Percentiles rank a stretch among this genome's conserved stretches.
phyloP scores from a whole-genome alignment of 2,113 vertebrate genomes.

The Panthera tigris region DNA sequence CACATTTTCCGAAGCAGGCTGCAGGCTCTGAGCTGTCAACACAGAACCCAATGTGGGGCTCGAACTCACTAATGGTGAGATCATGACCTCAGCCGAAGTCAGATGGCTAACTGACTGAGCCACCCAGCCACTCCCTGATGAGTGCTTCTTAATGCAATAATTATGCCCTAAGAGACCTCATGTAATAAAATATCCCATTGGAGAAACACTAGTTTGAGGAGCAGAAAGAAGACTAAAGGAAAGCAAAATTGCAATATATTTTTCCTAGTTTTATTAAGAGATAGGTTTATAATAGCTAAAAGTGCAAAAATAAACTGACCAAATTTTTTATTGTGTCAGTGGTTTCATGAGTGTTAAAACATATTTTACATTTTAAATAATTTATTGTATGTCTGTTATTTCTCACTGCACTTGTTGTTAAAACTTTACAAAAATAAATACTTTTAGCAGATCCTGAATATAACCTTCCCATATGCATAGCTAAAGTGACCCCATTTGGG shows the following conservation, averaged over 20 bases:
- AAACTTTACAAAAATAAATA: not conserved
- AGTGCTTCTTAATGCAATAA: not conserved
- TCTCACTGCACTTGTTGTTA: not conserved
- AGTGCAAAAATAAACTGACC: not conserved
- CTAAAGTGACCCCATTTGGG: not conserved
- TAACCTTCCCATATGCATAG: not conserved
- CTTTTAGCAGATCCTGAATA: not conserved
- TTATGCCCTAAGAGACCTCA: not conserved
- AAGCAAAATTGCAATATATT: not conserved
- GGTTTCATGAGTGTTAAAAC: not conserved
- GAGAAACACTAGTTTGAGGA: not conserved
- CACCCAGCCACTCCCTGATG: not conserved
- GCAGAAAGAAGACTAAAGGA: not conserved
- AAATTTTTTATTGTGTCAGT: not conserved
- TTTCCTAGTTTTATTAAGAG: not conserved
- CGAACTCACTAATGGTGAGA: no score
- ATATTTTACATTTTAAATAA: not conserved
- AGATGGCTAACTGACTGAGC: no score
- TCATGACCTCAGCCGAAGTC: no score
- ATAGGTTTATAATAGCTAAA: not conserved
- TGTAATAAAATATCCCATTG: not conserved
- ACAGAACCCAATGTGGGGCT: no score
- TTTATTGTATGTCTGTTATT: not conserved
- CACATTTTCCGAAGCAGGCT: no score
- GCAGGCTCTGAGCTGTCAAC: no score